phyloP scores from a whole-genome alignment of 2,797 vertebrate species.

The Schizopygopsis pylzovi region DNA sequence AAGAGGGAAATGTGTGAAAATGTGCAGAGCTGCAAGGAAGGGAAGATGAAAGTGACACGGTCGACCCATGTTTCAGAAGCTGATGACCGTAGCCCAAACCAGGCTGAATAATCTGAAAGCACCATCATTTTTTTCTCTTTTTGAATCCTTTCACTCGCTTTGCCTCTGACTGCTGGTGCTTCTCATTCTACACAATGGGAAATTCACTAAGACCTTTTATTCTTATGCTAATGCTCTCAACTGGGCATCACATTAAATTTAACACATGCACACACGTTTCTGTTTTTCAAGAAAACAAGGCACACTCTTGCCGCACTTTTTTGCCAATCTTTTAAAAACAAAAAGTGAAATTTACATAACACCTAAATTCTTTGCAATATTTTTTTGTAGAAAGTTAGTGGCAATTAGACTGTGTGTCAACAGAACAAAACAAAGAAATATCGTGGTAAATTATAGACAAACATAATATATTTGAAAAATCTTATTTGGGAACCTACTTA shows the following conservation, averaged over 20 bases:
- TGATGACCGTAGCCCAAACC: conserved; percentile 81
- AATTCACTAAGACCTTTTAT: conserved; percentile 95
- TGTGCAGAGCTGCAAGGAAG: conserved; percentile 63
- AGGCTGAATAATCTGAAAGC: conserved; percentile 91
- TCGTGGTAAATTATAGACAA: background rate
- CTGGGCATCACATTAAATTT: conserved; percentile 82
- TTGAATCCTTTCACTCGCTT: conserved; percentile 85
- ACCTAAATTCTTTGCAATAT: background rate
- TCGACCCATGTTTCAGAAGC: conserved; percentile 85
- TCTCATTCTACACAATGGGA: conserved; percentile 93
- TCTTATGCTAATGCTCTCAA: conserved; percentile 94
- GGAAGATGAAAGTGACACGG: conserved; percentile 93
- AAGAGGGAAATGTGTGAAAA: conserved; percentile 47
- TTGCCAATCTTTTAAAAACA: background rate
- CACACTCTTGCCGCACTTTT: conserved; percentile 21
- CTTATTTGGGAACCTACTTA: background rate
- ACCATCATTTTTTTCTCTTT: conserved; percentile 82
- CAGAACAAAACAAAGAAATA: background rate
- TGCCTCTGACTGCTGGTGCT: conserved; percentile 90
- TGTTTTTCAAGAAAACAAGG: conserved; percentile 23
- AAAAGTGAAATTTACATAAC: background rate
- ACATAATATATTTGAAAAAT: background rate
- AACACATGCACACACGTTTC: conserved; percentile 78
- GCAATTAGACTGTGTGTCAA: background rate
- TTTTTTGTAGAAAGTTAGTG: background rate